A percentile compares a stretch with the other conserved stretches of the same genome.
Conservation (phyloP, 64 coral and sea anemone genomes). For the Porites lutea region DNA sequence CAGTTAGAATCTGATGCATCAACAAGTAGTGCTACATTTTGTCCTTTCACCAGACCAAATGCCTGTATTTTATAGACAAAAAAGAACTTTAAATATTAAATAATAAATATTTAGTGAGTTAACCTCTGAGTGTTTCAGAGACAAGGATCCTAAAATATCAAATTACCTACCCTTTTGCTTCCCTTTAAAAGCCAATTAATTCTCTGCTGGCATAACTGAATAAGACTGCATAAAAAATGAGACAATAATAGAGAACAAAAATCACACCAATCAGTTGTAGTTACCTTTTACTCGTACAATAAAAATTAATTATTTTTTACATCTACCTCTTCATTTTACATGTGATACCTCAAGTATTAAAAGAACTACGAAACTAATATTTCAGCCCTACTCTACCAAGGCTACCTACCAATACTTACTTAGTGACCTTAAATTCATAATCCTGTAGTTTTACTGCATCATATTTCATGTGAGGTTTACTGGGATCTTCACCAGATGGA, state of each 20-base stretch:
- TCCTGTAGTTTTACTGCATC: slow-evolving; percentile 84
- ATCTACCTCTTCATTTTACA: background rate
- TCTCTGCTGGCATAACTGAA: slow-evolving; percentile 89
- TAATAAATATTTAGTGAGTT: no score
- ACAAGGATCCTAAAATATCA: background rate
- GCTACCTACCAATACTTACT: slow-evolving; percentile 59
- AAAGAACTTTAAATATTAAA: background rate
- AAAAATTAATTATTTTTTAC: background rate
- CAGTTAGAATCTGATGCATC: slow-evolving; percentile 98
- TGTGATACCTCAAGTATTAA: no score
- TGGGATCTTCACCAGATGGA: slow-evolving; percentile 73
- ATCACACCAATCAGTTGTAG: no score
- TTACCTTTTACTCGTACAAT: no score
- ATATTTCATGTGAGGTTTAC: slow-evolving; percentile 91
- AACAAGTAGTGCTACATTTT: slow-evolving; percentile 87
- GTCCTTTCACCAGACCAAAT: slow-evolving; percentile 97
- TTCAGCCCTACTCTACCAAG: background rate
- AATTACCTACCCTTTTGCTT: slow-evolving; percentile 81
- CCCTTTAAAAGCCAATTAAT: slow-evolving; percentile 89
- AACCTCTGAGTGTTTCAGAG: no score
- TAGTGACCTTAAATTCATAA: slow-evolving; percentile 92
- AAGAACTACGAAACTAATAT: no score
- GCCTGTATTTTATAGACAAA: slow-evolving; percentile 50
- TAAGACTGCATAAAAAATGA: slow-evolving; percentile 55
- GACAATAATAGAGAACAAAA: background rate